These are phyloP conservation scores for Bos taurus DNA, from an alignment of 2,113 vertebrate species.

Conservation along the genomic window DNA sequence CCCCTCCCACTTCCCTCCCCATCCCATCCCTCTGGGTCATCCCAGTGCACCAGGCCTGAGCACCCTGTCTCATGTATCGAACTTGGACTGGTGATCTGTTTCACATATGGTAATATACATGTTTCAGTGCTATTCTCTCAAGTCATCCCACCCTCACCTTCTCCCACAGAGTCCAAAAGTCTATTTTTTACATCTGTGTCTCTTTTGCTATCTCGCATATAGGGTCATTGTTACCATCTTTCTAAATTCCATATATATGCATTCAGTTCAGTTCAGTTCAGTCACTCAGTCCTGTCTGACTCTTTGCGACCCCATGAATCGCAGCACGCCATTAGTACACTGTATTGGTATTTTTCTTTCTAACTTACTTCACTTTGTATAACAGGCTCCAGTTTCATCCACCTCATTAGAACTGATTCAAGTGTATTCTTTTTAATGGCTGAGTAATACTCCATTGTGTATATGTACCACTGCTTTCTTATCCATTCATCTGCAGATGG, in stretches of 20 bases:
- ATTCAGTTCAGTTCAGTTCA: not conserved
- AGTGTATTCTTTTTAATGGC: not conserved
- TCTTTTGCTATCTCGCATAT: not conserved
- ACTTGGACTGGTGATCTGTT: not conserved
- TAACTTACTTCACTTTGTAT: not conserved
- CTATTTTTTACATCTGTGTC: not conserved
- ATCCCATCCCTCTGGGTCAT: not conserved
- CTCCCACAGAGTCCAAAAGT: not conserved
- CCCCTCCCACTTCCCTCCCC: no score
- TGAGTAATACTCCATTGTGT: not conserved
- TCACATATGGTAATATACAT: not conserved
- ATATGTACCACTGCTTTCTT: not conserved
- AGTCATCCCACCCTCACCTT: not conserved
- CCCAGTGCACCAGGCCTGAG: not conserved
- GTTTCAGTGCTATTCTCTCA: not conserved
- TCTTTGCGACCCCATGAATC: no score
- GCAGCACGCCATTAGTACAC: not conserved
- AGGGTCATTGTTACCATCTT: not conserved
- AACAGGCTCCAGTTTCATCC: not conserved
- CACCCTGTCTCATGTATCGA: not conserved
- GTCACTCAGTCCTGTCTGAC: rapidly evolving
- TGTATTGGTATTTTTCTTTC: not conserved
- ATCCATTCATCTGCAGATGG: not conserved
- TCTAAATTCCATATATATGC: not conserved
- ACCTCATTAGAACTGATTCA: not conserved